These are phyloP conservation scores for Daubentonia madagascariensis DNA, from an alignment of 2,113 vertebrate genomes.

Conservation along the genomic window DNA sequence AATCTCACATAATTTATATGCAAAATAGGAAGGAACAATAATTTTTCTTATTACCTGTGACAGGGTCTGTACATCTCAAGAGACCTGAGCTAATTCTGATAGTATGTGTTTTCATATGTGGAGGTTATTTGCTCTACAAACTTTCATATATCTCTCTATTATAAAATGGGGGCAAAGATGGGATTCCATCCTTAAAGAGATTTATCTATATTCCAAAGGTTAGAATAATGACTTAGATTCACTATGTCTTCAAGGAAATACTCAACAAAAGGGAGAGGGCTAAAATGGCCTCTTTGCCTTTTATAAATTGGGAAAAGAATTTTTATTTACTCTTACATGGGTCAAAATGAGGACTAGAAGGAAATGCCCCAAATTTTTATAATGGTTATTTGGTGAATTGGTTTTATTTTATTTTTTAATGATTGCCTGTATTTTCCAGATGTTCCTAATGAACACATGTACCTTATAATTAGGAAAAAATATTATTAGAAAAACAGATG, in stretches of 20 bases:
- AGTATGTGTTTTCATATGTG: neutral
- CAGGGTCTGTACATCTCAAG: neutral
- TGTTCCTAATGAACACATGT: neutral
- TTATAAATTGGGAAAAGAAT: neutral
- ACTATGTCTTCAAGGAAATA: neutral
- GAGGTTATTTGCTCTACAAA: neutral
- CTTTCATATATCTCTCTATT: neutral
- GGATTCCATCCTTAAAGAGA: neutral
- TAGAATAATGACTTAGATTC: neutral
- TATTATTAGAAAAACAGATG: neutral
- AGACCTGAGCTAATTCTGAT: neutral
- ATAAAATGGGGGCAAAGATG: neutral
- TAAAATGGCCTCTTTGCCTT: neutral
- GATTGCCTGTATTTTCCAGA: neutral
- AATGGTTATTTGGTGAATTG: neutral
- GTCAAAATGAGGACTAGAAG: neutral
- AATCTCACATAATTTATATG: neutral
- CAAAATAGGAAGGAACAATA: neutral
- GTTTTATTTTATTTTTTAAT: neutral
- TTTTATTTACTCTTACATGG: neutral
- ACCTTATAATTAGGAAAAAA: neutral
- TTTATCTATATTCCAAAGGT: neutral
- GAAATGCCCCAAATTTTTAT: neutral
- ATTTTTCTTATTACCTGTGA: neutral
- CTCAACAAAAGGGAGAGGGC: neutral